phyloP scores from a whole-genome alignment of 2,797 vertebrate species.

The Tragelaphus eurycerus region DNA sequence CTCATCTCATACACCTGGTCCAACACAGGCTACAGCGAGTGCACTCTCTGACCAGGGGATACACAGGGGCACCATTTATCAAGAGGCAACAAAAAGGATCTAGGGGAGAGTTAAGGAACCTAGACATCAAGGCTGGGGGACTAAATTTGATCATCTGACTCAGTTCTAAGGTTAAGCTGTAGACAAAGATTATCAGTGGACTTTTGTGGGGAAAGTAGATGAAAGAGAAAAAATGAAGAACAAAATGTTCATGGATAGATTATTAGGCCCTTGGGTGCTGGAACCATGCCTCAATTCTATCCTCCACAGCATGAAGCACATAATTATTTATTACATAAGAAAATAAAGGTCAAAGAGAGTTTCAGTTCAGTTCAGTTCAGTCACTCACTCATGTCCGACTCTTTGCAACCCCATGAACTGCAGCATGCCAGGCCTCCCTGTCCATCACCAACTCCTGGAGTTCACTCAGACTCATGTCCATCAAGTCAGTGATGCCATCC shows the following conservation, averaged over 20 bases:
- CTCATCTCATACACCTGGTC: background rate
- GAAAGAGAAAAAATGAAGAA: background rate
- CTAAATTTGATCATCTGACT: background rate
- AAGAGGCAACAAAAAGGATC: background rate
- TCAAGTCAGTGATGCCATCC: too few relatives aligned
- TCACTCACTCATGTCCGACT: too few relatives aligned
- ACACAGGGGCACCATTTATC: background rate
- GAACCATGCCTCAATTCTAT: background rate
- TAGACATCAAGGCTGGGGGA: background rate
- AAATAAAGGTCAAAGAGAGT: background rate
- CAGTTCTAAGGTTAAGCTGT: conserved; percentile 38
- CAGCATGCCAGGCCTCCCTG: too few relatives aligned
- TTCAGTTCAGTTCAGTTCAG: too few relatives aligned
- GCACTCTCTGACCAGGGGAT: background rate
- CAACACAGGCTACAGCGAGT: background rate
- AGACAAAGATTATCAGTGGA: background rate
- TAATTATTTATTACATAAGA: background rate
- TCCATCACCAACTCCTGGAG: too few relatives aligned
- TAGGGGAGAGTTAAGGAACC: background rate
- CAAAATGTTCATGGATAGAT: background rate
- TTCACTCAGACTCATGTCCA: too few relatives aligned
- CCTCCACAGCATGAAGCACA: conserved; percentile 10
- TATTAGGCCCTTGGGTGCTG: background rate
- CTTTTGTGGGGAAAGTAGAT: background rate
- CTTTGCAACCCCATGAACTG: too few relatives aligned